Base-by-base conservation (phyloP, 37 sponge, comb jelly and placozoan species). In the Oscarella lobularis region DNA sequence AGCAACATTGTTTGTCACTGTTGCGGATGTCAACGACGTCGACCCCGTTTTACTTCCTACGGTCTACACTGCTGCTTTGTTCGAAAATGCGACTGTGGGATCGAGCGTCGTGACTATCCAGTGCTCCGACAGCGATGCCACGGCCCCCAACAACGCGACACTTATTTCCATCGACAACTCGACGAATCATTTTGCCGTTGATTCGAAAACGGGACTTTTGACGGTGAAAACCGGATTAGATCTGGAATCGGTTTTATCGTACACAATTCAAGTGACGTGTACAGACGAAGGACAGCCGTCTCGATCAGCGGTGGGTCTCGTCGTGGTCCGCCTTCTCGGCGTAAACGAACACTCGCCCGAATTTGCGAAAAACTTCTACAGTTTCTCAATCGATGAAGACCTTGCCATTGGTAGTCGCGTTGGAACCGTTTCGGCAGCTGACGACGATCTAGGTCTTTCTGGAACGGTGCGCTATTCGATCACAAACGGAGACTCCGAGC, bases 321-420 rank as follows among this genome's bases (percentile, higher is more conserved):
- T 85, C 3, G 33, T 83, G 38, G 72, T 89, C 30, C 48, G 73
- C 2, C 73, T 89, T 29, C 31, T 38, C 0, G 81, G 83, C n/a
- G 69, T 85, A 33, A 85, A 89, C 69, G 89, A 89, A 41, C 72
- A 74, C 40, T 3, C 73, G 0, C 89, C 89, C 3, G 39, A 32
- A 35, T 89, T 89, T 54, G 32, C 79, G 36, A 35, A 41, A 66
- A 9, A 41, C 3, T 39, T 29, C 39, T 89, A 85, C 66, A 55
- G 29, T 14, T 79, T 85, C 40, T 37, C n/a, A 6, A 83, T 66
- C 3, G 35, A 66, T 1, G 89, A 89, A 76, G 75, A 85, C 67
- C 73, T 73, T 71, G 69, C 72, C n/a, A 40, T 82, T 72, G 85
- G 85, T 1, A 40, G 39, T 1, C 2, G 20, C 1, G 35, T 84